phyloP scores from a whole-genome alignment of 2,113 vertebrate species.

The Clupea harengus region DNA sequence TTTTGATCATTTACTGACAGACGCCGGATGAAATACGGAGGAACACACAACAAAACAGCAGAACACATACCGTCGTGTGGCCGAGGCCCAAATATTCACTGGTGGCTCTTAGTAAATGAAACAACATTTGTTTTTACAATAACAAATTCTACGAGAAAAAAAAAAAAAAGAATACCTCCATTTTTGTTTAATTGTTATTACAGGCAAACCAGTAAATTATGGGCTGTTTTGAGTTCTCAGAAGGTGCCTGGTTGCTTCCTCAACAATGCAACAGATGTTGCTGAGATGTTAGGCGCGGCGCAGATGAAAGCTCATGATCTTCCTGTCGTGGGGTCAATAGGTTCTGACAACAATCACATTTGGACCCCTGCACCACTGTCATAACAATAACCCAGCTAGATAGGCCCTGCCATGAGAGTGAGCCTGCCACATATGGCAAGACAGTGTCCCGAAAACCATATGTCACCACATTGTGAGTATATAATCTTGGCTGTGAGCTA shows the following conservation, averaged over 20 bases:
- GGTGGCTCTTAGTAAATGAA: not conserved
- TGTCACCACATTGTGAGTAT: constrained; percentile 33
- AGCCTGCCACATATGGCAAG: constrained; percentile 7
- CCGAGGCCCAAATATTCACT: not conserved
- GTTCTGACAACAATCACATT: not conserved
- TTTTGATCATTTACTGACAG: constrained; percentile 22
- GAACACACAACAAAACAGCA: not conserved
- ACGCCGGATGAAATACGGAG: not conserved
- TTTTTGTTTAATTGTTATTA: not conserved
- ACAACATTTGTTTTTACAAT: not conserved
- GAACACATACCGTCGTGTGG: not conserved
- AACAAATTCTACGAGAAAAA: not conserved
- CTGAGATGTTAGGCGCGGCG: not conserved
- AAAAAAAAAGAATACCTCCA: not conserved
- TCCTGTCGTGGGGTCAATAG: not conserved
- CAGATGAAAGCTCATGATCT: not conserved
- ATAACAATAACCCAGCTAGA: not conserved
- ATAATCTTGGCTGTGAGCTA: constrained; percentile 19
- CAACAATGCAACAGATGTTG: not conserved
- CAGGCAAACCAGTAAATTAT: constrained; percentile 16
- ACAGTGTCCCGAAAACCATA: constrained; percentile 25
- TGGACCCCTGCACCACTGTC: not conserved
- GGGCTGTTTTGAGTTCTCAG: not conserved
- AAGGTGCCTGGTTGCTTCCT: not conserved
- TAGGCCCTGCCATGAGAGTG: not conserved